Conservation (phyloP, 1,140 invertebrate genomes). For the Heliconius hermathena region DNA sequence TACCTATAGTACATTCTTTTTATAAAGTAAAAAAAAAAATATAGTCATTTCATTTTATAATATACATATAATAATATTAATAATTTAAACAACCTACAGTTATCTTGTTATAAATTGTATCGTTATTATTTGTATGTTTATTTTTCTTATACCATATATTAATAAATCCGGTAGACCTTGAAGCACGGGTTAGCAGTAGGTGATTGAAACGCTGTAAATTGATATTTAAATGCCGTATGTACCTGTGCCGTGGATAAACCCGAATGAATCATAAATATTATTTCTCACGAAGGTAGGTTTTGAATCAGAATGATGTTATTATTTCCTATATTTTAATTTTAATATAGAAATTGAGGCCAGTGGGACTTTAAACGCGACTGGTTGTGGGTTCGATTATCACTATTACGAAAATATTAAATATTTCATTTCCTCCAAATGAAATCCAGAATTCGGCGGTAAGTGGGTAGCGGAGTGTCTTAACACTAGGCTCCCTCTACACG, state of each 20-base stretch:
- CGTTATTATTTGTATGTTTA: slow-evolving; percentile 14
- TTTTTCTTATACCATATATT: not conserved
- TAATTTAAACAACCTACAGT: not conserved
- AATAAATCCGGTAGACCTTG: slow-evolving; percentile 24
- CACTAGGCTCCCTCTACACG: too few species aligned
- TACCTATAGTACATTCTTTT: too few species aligned
- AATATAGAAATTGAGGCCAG: too few species aligned
- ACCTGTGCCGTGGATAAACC: slow-evolving; percentile 28
- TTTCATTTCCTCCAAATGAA: too few species aligned
- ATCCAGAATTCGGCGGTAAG: too few species aligned
- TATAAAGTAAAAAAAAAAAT: not conserved
- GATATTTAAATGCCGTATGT: slow-evolving; percentile 23
- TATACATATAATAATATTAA: too few species aligned
- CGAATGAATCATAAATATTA: slow-evolving; percentile 11
- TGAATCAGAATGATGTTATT: not conserved
- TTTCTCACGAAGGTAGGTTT: not conserved
- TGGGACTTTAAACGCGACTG: too few species aligned
- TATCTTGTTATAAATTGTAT: not conserved
- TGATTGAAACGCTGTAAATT: slow-evolving; percentile 19
- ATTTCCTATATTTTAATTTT: not conserved
- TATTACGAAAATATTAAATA: too few species aligned
- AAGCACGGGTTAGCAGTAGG: slow-evolving; percentile 15
- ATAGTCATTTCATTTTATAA: not conserved
- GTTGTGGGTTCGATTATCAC: too few species aligned
- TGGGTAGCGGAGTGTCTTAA: too few species aligned